These are phyloP conservation scores for Adoxophyes honmai DNA, from an alignment of 1,140 invertebrate genomes.

Conservation along the genomic window DNA sequence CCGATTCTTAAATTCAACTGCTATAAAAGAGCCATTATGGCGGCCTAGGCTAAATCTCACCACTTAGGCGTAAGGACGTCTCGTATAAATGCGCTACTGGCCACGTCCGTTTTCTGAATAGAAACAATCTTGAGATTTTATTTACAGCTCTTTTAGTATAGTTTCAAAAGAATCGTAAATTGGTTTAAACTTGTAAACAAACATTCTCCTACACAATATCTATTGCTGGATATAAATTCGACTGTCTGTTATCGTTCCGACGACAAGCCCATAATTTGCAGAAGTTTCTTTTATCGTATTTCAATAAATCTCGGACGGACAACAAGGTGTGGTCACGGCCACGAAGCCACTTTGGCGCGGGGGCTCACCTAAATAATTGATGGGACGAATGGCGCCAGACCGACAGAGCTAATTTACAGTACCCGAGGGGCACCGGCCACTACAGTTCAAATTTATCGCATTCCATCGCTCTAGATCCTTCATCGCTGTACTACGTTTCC, in stretches of 20 bases:
- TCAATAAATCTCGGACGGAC: slow-evolving; percentile 36
- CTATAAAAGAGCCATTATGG: slow-evolving; percentile 21
- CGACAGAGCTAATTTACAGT: slow-evolving; percentile 48
- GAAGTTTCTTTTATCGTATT: slow-evolving; percentile 5
- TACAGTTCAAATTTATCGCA: slow-evolving; percentile 49
- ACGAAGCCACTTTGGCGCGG: slow-evolving; percentile 33
- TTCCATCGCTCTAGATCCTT: slow-evolving; percentile 28
- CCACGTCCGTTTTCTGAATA: not conserved
- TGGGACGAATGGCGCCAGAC: slow-evolving; percentile 31
- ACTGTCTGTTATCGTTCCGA: not conserved
- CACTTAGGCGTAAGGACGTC: slow-evolving; percentile 1
- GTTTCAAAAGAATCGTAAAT: no score
- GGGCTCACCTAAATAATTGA: slow-evolving; percentile 50
- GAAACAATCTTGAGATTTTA: no score
- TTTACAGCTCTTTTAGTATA: no score
- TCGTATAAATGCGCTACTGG: not conserved
- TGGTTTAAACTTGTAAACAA: no score
- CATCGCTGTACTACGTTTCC: not conserved
- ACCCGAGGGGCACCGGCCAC: slow-evolving; percentile 28
- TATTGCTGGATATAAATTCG: not conserved
- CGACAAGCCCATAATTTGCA: slow-evolving; percentile 1
- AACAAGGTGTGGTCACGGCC: slow-evolving; percentile 29
- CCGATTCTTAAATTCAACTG: slow-evolving; percentile 20
- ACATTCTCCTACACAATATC: no score
- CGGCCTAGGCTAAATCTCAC: slow-evolving; percentile 17